These are phyloP conservation scores for Corythaeola cristata DNA, from an alignment of 2,113 vertebrate species.

Conservation along the genomic window DNA sequence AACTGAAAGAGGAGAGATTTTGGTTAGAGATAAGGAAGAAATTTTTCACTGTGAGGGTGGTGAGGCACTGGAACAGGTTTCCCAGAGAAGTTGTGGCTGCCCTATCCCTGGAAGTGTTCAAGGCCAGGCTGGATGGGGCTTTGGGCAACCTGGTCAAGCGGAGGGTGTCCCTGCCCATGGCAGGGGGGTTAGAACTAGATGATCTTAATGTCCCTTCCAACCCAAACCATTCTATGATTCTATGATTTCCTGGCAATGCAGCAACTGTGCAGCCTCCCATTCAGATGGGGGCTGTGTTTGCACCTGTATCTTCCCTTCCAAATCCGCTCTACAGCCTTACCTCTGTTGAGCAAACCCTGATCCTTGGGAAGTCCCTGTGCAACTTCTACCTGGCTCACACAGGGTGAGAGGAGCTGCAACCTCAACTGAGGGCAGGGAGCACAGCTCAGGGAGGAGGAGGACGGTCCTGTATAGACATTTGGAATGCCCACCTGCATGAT, in stretches of 20 bases:
- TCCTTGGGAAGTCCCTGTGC: background rate
- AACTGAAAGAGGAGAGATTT: too few relatives aligned
- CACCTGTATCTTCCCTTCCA: background rate
- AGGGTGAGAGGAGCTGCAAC: background rate
- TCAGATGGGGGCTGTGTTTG: background rate
- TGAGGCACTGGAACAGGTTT: too few relatives aligned
- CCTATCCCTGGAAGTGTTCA: too few relatives aligned
- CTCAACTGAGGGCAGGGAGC: background rate
- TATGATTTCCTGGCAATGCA: background rate
- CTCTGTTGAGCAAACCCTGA: background rate
- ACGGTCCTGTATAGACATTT: background rate
- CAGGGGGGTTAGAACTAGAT: too few relatives aligned
- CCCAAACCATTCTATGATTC: too few relatives aligned
- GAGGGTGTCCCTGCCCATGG: too few relatives aligned
- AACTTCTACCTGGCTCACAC: background rate
- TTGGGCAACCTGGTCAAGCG: too few relatives aligned
- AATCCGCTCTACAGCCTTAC: background rate
- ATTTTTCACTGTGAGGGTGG: too few relatives aligned
- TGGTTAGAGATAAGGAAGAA: too few relatives aligned
- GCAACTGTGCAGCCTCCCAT: background rate
- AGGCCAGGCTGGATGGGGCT: too few relatives aligned
- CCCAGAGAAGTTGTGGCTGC: too few relatives aligned
- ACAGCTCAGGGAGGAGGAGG: background rate
- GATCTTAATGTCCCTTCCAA: too few relatives aligned
- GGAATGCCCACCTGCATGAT: conserved; percentile 82